A percentile compares a stretch with the other conserved stretches of the same genome.
These are phyloP conservation scores for Raja brachyura DNA, from an alignment of 2,113 vertebrate species.

Conservation along the genomic window DNA sequence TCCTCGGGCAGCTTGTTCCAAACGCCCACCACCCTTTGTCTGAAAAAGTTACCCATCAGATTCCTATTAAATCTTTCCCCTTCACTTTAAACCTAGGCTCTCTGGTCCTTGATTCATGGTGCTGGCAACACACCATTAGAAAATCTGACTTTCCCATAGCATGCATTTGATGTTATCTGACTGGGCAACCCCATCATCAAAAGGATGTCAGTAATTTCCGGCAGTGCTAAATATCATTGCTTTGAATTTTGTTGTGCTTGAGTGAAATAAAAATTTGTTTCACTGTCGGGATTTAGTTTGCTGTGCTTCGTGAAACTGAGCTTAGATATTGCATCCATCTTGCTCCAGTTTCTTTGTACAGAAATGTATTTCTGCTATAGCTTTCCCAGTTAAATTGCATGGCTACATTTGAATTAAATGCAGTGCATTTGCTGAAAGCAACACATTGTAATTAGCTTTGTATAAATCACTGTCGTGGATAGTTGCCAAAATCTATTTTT, in stretches of 20 bases:
- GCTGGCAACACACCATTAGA: background rate
- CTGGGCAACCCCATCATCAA: background rate
- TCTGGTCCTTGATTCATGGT: too few relatives aligned
- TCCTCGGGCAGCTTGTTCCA: too few relatives aligned
- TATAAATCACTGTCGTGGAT: background rate
- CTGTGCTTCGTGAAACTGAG: background rate
- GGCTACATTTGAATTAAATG: background rate
- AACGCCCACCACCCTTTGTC: too few relatives aligned
- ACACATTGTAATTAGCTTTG: background rate
- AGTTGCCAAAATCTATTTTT: slow-evolving; percentile 8
- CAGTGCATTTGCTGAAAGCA: slow-evolving; percentile 2
- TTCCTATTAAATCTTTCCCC: too few relatives aligned
- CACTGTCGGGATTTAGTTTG: background rate
- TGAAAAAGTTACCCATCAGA: too few relatives aligned
- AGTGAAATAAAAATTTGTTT: background rate
- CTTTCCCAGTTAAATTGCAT: background rate
- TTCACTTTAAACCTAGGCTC: too few relatives aligned
- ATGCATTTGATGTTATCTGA: background rate
- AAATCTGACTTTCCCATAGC: background rate
- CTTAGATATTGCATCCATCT: background rate
- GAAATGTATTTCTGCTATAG: background rate
- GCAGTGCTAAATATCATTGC: background rate
- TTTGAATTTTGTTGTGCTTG: background rate
- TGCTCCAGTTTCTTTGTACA: background rate
- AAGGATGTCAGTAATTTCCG: background rate